Evolutionary conservation across 2,888 invertebrate species (phyloP), one percentile per base, ranked within the genome.

Genomic region (Lepidochrysops patricia): DNA sequence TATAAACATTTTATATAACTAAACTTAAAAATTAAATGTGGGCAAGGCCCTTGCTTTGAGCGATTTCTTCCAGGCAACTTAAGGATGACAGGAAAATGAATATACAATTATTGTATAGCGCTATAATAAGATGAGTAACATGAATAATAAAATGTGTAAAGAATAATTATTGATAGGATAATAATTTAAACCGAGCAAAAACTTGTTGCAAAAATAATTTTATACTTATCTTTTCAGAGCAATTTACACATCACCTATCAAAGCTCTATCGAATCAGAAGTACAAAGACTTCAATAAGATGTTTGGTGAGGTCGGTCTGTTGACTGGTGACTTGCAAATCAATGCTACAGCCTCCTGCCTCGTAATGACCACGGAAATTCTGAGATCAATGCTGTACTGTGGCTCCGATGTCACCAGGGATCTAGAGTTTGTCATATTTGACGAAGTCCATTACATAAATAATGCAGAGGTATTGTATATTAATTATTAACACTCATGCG

Each of bases 311-410:
- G 98, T 98, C 2, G 98, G 98, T 0, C 89, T 98, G 0, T 92
- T 98, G 25, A 98, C 98, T 0, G 98, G 98, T 0, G 99, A 99
- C 83, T 92, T 98, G 48, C 98, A 99, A 84, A 95, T 99, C 60
- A 97, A 98, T 77, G 94, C 95, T 9, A 95, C 95, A 0, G 98
- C 98, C 0, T 92, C 96, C 0, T 99, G 99, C 77, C 92, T 99
- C 0, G 98, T 99, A 59, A 99, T 99, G 99, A 99, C 99, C 0
- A 99, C 99, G 0, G 99, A 99, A 90, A 99, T 99, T 72, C 86
- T 99, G 26, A 92, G 97, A 64, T 97, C 98, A 0, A 99, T 99
- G 98, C 86, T 99, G 12, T 98, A 98, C 77, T 97, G 97, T 62
- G 98, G 98, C 6, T 95, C 94, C 63, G 98, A 99, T 73, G 94